Evolutionary conservation across 2,797 vertebrate species (phyloP), one percentile per base, ranked within the genome.

Genomic region (Naso thynnoides): DNA sequence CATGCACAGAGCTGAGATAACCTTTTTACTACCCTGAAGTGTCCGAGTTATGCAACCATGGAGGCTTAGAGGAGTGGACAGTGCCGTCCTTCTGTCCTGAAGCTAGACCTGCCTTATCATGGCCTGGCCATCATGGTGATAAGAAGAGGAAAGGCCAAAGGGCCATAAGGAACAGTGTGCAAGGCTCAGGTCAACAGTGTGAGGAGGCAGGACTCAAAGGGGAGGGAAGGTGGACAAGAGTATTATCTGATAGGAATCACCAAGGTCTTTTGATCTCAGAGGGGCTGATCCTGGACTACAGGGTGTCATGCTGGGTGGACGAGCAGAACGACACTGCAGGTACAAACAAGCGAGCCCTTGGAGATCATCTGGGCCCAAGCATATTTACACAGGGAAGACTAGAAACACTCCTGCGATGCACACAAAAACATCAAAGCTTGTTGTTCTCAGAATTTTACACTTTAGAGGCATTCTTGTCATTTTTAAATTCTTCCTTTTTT

Each of bases 221-320:
- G 85, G 83, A 90, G 84, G 82, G 78, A 82, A 69, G 86, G 86
- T 31, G 83, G 73, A 93, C 90, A 91, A 92, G 91, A 91, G 89
- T 92, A 93, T 91, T 89, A 89, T 87, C 90, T 91, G 95, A 96
- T 95, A 94, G 93, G 89, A 85, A 93, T 92, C 91, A 90, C 83
- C 66, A 1, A 76, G 82, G 82, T 79, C 89, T 94, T 95, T 95
- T 95, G 95, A 95, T 95, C 88, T 93, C 74, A 13, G 38, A 88
- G 71, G 62, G 90, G 73, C 91, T 91, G 94, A 93, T 94, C 81
- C 91, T 88, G 87, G 84, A 88, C 91, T 91, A 95, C 91, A 89
- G 90, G 90, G 93, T 90, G 91, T 93, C 93, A 90, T 93, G 93
- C 94, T 92, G 94, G 88, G 94, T 44, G 79, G 90, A 94, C 93